These are phyloP conservation scores for Chymomyza costata DNA, from an alignment of 1,140 invertebrate genomes.

Conservation along the genomic window DNA sequence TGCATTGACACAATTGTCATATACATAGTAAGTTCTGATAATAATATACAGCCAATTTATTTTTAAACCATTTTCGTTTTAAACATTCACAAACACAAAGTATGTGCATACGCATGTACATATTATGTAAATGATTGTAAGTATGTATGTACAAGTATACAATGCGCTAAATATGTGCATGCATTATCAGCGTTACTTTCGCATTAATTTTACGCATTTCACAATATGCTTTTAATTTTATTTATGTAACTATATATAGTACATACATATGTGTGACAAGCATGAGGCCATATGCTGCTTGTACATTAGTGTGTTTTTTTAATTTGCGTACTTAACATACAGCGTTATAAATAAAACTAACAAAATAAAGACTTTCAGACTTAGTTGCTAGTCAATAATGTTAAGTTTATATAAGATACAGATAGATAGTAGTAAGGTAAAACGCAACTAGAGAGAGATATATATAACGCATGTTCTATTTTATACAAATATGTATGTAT, in stretches of 20 bases:
- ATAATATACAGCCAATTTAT: too few relatives aligned
- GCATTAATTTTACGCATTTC: slow-evolving; percentile 50
- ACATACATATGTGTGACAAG: slow-evolving; percentile 1
- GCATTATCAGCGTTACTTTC: too few relatives aligned
- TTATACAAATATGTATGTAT: slow-evolving; percentile 8
- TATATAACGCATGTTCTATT: slow-evolving; percentile 1
- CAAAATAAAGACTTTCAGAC: slow-evolving; percentile 33
- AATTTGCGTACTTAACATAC: slow-evolving; percentile 62
- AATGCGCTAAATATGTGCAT: too few relatives aligned
- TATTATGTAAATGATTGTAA: slow-evolving; percentile 5
- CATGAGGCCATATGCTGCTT: slow-evolving; percentile 1
- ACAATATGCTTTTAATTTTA: slow-evolving; percentile 55
- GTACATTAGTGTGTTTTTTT: slow-evolving; percentile 10
- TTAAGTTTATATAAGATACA: slow-evolving; percentile 11
- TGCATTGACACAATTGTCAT: too few relatives aligned
- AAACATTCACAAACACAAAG: slow-evolving; percentile 9
- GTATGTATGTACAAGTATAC: slow-evolving; percentile 18
- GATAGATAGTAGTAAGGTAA: slow-evolving; percentile 15
- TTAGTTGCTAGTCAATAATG: slow-evolving; percentile 21
- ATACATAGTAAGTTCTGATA: too few relatives aligned
- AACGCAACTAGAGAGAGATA: slow-evolving; percentile 32
- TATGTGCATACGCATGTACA: neutral
- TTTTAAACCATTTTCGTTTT: too few relatives aligned
- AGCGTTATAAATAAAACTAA: slow-evolving; percentile 35
- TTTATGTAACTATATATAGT: slow-evolving; percentile 9